Base-by-base conservation (phyloP, 2,888 invertebrate species). In the Himalopsyche anomala region DNA sequence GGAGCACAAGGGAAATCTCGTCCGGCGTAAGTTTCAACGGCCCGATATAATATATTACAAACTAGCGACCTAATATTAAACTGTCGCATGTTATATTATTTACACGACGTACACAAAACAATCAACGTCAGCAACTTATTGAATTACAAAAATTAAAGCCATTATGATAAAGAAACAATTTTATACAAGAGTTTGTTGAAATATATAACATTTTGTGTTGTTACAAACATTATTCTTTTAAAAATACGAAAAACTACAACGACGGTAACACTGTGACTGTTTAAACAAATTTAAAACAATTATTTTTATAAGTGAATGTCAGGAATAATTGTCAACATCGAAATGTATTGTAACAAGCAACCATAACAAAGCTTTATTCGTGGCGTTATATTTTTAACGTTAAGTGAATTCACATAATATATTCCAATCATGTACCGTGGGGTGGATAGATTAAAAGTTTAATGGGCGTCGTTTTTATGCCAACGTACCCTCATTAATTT, bases 21-120 rank as follows among this genome's bases (percentile, higher is more conserved):
- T 56, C 62, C 62, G 62, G 62, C 62, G 9, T 19, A 62, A 62
- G 62, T 62, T 62, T 62, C 62, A 62, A 62, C 62, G 62, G 62
- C 62, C 62, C 19, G 4, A 62, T 62, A 62, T 62, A 28, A 28
- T 28, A 62, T 19, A 62, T 62, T 62, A 62, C 62, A n/a, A 62
- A 62, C 62, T 62, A 62, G 19, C 62, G 6, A 19, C 28, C 11
- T 62, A 62, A 62, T 62, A 62, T 62, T 6, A 62, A 62, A 62
- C 28, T 62, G 62, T 62, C 62, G 19, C 62, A 5, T 11, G 62
- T 62, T 2, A 19, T 62, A 62, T 62, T 19, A 62, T 62, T 62
- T 62, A 19, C n/a, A 6, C 11, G 28, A 11, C 62, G 62, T 62
- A 62, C 62, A 62, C 62, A 28, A 62, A 62, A 62, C 62, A 62